Evolutionary conservation across 2,888 invertebrate species (phyloP).

Genomic region (Dysmachus trigonus): DNA sequence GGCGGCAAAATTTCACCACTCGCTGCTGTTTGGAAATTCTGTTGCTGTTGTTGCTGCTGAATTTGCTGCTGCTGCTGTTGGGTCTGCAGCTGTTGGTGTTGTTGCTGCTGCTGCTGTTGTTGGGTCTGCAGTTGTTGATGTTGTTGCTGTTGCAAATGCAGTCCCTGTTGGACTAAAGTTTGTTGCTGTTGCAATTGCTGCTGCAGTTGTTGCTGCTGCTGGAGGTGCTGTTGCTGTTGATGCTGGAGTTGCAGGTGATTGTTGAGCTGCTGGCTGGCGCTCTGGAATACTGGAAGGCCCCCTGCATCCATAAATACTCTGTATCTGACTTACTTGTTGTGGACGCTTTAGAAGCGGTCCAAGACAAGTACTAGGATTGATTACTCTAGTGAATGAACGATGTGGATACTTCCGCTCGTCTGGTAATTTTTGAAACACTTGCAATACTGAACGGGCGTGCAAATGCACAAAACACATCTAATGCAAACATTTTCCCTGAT

Average conservation of each 20-base stretch:
- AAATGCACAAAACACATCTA: background rate
- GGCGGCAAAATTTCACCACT: constrained; percentile 74
- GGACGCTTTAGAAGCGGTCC: constrained; percentile 51
- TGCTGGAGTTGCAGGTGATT: constrained; percentile 51
- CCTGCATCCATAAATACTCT: constrained; percentile 66
- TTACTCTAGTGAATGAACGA: background rate
- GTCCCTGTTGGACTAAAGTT: constrained; percentile 26
- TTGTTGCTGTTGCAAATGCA: constrained; percentile 38
- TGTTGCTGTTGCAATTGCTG: constrained; percentile 70
- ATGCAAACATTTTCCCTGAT: constrained; percentile 44
- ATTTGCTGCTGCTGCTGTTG: constrained; percentile 53
- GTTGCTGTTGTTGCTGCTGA: constrained; percentile 57
- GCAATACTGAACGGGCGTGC: background rate
- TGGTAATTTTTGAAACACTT: background rate
- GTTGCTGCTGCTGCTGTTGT: constrained; percentile 52
- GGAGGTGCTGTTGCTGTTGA: constrained; percentile 58
- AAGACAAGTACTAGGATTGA: constrained; percentile 47
- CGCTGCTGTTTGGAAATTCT: constrained; percentile 33
- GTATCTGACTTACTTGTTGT: constrained; percentile 51
- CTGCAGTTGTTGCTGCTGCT: constrained; percentile 65
- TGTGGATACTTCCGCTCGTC: background rate
- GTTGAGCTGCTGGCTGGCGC: constrained; percentile 61
- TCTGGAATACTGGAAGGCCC: constrained; percentile 65
- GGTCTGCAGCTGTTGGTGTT: constrained; percentile 52
- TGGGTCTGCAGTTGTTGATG: constrained; percentile 53